These are phyloP conservation scores for Drosophila heteroneura DNA, from an alignment of 2,888 invertebrate genomes.

Conservation along the genomic window DNA sequence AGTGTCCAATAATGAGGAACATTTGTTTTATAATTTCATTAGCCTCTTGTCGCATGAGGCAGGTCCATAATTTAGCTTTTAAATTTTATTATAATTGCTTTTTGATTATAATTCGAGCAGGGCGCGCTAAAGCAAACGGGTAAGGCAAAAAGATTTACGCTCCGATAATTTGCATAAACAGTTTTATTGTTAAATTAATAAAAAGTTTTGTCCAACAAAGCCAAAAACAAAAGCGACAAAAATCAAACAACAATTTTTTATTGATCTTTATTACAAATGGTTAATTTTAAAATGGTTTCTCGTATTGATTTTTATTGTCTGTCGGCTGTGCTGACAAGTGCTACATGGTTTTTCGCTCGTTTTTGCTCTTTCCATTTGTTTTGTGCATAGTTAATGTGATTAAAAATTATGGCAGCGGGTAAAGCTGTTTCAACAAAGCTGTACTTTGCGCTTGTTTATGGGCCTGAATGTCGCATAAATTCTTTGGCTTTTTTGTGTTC, in stretches of 20 bases:
- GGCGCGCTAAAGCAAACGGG: constrained; percentile 46
- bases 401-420: constrained; percentile 72
- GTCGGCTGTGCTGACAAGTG: constrained; percentile 77
- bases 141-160: constrained; percentile 59
- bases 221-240: constrained; percentile 34
- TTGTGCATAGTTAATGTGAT: constrained; percentile 71
- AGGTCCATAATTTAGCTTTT: constrained; percentile 57
- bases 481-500: background rate
- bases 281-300: constrained; percentile 56
- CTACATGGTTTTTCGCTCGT: constrained; percentile 79
- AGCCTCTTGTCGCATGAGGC: constrained; percentile 58
- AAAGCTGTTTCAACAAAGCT: constrained; percentile 39
- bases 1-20: constrained; percentile 81
- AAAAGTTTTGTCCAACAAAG: constrained; percentile 57
- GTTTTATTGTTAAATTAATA: constrained; percentile 80
- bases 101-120: constrained; percentile 73
- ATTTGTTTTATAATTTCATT: constrained; percentile 81
- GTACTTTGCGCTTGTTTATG: constrained; percentile 35
- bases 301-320: constrained; percentile 68
- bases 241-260: constrained; percentile 60
- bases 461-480: constrained; percentile 12
- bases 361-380: constrained; percentile 29
- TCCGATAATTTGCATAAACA: constrained; percentile 73
- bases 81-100: constrained; percentile 72
- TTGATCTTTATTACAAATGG: constrained; percentile 72